phyloP scores from a whole-genome alignment of 2,888 invertebrate genomes.

The Athalia rosae region DNA sequence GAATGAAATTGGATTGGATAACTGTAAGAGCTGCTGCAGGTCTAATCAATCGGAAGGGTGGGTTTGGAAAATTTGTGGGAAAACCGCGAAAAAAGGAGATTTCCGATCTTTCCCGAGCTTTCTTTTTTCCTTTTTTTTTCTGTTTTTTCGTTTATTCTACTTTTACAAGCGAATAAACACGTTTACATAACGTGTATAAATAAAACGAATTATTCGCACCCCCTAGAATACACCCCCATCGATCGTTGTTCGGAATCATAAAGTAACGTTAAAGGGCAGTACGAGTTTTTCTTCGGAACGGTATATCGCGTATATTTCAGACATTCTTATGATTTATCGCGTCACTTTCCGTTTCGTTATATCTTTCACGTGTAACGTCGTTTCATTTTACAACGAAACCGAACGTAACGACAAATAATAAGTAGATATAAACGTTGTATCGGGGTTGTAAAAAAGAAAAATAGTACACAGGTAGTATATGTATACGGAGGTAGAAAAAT shows the following conservation, averaged over 20 bases:
- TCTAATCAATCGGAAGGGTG: constrained; percentile 43
- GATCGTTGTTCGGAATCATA: not conserved
- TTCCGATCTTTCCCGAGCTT: not conserved
- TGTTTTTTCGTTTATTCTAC: constrained; percentile 43
- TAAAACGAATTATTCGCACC: not conserved
- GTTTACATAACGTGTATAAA: not conserved
- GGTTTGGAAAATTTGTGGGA: not conserved
- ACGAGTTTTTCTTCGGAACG: not conserved
- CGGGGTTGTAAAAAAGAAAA: too few relatives aligned
- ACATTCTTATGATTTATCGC: not conserved
- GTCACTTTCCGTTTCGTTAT: constrained; percentile 6
- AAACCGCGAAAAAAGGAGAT: not conserved
- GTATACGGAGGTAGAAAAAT: too few relatives aligned
- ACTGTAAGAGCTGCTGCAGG: constrained; percentile 28
- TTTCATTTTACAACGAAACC: not conserved
- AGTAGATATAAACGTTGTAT: too few relatives aligned
- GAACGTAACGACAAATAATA: not conserved
- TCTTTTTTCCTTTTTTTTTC: constrained; percentile 42
- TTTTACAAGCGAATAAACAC: not conserved
- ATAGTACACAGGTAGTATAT: too few relatives aligned
- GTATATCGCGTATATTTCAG: constrained; percentile 19
- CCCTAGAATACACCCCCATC: not conserved
- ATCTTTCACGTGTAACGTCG: not conserved
- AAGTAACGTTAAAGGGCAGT: not conserved
- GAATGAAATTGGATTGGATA: constrained; percentile 40